phyloP scores from a whole-genome alignment of 2,113 vertebrate genomes.

The Glaucidium brasilianum region DNA sequence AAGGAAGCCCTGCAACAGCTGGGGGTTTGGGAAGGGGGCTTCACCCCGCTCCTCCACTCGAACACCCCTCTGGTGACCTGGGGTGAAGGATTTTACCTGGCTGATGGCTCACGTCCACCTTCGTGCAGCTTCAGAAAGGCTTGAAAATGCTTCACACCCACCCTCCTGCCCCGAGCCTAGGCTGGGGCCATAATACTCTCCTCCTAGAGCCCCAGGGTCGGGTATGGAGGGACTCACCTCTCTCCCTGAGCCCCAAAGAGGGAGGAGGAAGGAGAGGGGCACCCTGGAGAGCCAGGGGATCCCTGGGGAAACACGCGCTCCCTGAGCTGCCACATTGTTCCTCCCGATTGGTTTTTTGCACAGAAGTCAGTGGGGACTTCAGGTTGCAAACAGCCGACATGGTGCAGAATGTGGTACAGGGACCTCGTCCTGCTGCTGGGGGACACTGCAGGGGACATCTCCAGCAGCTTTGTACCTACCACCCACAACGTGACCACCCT shows the following conservation, averaged over 20 bases:
- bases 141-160: not conserved
- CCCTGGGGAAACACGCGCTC: not conserved
- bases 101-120: not conserved
- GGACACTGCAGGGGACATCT: not conserved
- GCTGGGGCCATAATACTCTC: fast-evolving
- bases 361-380: not conserved
- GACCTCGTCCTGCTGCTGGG: not conserved
- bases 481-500: not conserved
- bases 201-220: not conserved
- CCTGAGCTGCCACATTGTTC: fast-evolving
- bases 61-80: not conserved
- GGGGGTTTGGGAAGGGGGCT: not conserved
- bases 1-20: not conserved
- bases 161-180: not conserved
- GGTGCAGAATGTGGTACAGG: not conserved
- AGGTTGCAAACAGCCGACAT: fast-evolving
- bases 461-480: not conserved
- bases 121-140: fast-evolving
- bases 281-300: not conserved
- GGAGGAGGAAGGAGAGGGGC: not conserved
- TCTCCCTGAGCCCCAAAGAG: not conserved
- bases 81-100: not conserved
- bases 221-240: fast-evolving
- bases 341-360: not conserved
- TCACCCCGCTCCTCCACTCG: not conserved